A percentile compares a stretch with the other conserved stretches of the same genome.
Evolutionary conservation across 2,797 vertebrate genomes (phyloP).

Genomic region (Enteromius radiatus): DNA sequence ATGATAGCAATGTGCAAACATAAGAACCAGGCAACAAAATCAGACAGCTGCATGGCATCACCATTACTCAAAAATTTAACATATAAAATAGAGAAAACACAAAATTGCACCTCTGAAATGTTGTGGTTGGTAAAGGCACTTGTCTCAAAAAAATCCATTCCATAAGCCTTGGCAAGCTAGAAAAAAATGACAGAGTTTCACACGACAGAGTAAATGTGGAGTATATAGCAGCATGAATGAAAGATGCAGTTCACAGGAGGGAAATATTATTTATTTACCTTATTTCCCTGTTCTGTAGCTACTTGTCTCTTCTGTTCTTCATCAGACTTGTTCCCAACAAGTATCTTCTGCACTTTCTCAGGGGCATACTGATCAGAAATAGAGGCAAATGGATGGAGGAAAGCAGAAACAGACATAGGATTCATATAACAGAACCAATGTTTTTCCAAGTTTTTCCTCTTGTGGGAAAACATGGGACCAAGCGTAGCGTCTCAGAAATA

Average conservation of each 20-base stretch:
- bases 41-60: neutral
- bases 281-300: constrained; percentile 90
- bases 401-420: neutral
- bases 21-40: neutral
- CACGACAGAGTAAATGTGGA: neutral
- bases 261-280: constrained; percentile 76
- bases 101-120: constrained; percentile 88
- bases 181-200: neutral
- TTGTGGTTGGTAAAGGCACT: constrained; percentile 97
- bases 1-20: neutral
- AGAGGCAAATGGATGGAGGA: neutral
- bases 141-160: constrained; percentile 97
- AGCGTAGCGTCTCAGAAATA: neutral
- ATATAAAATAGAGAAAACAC: neutral
- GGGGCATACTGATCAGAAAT: constrained; percentile 85
- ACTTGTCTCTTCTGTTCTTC: constrained; percentile 95
- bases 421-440: neutral
- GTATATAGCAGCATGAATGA: neutral
- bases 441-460: neutral
- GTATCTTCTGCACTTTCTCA: constrained; percentile 93
- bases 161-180: constrained; percentile 92
- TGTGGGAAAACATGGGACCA: neutral
- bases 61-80: neutral
- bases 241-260: neutral
- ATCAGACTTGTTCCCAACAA: constrained; percentile 94